Evolutionary conservation across 2,113 vertebrate genomes (phyloP).

Genomic region (Herpailurus yagouaroundi): DNA sequence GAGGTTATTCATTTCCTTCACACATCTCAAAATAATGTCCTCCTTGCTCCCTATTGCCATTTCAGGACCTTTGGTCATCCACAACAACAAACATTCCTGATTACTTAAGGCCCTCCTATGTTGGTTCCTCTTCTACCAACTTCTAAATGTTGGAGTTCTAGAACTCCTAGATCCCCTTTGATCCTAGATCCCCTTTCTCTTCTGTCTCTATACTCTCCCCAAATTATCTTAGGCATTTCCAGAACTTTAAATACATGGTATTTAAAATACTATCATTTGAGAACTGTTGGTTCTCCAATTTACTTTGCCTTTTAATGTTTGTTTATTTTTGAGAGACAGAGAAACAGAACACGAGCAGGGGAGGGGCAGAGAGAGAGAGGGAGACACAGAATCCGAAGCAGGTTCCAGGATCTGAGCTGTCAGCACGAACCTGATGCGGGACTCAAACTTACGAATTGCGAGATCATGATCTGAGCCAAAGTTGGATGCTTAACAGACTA

Average conservation of each 20-base stretch:
- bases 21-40: background rate
- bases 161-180: background rate
- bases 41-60: background rate
- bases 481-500: no score
- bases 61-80: background rate
- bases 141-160: background rate
- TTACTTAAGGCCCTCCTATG: background rate
- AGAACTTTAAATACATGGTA: constrained; percentile 13
- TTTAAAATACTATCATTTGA: background rate
- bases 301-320: no score
- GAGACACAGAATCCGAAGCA: no score
- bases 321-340: no score
- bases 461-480: no score
- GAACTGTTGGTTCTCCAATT: background rate
- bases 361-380: no score
- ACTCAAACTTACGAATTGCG: no score
- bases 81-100: background rate
- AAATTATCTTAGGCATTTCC: background rate
- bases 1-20: background rate
- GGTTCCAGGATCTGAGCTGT: no score
- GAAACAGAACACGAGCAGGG: no score
- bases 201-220: background rate
- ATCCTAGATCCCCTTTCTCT: background rate
- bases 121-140: background rate
- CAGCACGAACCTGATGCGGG: no score